phyloP scores from a whole-genome alignment of 2,888 invertebrate species.

The Drosophila borborema region DNA sequence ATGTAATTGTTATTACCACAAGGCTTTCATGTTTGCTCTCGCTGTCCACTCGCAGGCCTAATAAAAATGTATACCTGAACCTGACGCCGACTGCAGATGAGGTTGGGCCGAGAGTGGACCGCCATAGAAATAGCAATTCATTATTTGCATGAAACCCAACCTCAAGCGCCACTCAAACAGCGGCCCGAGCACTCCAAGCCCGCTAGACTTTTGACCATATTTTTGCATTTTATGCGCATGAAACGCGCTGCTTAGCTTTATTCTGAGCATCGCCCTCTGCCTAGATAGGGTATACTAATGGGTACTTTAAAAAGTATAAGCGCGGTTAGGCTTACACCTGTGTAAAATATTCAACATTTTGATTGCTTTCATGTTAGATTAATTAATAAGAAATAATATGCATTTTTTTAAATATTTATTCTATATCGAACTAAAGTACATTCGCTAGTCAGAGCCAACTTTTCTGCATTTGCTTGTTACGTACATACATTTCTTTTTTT shows the following conservation, averaged over 20 bases:
- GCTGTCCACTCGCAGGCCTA: slow-evolving; percentile 38
- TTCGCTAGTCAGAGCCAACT: not conserved
- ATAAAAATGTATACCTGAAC: slow-evolving; percentile 46
- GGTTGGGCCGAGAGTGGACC: not conserved
- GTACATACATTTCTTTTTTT: not conserved
- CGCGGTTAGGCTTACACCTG: accelerated
- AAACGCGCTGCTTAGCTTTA: slow-evolving; percentile 32
- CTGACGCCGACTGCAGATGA: not conserved
- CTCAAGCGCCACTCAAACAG: slow-evolving; percentile 50
- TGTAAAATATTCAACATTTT: too few species aligned
- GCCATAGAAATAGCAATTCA: slow-evolving; percentile 59
- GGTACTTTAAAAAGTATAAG: not conserved
- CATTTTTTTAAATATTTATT: too few species aligned
- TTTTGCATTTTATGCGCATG: slow-evolving; percentile 33
- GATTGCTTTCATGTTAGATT: not conserved
- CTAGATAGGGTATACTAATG: not conserved
- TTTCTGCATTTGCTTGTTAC: not conserved
- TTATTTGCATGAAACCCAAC: slow-evolving; percentile 60
- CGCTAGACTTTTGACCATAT: slow-evolving; percentile 40
- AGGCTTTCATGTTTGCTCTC: slow-evolving; percentile 18
- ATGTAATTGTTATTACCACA: slow-evolving; percentile 74
- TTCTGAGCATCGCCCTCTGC: not conserved
- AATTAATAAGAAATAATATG: not conserved
- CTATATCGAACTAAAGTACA: not conserved
- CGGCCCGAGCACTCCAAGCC: slow-evolving; percentile 28